Evolutionary conservation across 1,140 invertebrate genomes (phyloP).

Genomic region (Brachionus rubens): DNA sequence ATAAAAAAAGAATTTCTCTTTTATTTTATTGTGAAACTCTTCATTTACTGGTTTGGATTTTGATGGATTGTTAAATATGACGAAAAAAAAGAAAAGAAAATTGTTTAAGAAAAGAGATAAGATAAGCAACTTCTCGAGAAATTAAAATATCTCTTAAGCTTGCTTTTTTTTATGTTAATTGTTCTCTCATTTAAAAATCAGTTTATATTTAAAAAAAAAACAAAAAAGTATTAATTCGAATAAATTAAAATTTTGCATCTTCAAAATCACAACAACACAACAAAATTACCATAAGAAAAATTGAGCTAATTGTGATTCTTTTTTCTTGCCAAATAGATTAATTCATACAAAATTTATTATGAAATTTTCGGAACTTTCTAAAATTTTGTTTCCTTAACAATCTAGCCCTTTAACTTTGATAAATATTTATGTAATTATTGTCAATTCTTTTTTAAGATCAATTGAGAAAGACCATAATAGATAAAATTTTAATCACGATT

Average conservation of each 20-base stretch:
- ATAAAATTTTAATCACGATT: too few species aligned
- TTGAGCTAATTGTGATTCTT: constrained; percentile 1
- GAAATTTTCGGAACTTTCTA: too few species aligned
- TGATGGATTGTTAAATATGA: neutral
- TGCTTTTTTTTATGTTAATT: constrained; percentile 35
- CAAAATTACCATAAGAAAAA: constrained; percentile 38
- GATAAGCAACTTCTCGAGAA: neutral
- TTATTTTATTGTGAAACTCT: too few species aligned
- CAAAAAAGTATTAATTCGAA: constrained; percentile 28
- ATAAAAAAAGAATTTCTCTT: neutral
- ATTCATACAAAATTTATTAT: neutral
- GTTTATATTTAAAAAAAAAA: constrained; percentile 14
- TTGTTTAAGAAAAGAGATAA: constrained; percentile 11
- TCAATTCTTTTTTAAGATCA: too few species aligned
- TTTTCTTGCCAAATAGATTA: neutral
- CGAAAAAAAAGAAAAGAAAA: neutral
- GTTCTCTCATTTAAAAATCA: constrained; percentile 33
- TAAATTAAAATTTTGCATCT: constrained; percentile 25
- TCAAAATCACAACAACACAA: neutral
- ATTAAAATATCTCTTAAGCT: neutral
- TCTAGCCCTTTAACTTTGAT: too few species aligned
- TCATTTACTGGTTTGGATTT: neutral
- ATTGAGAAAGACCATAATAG: too few species aligned
- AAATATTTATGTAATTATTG: too few species aligned
- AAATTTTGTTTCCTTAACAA: too few species aligned